These are phyloP conservation scores for Cygnus buccinator DNA, from an alignment of 2,113 vertebrate species.

Conservation along the genomic window DNA sequence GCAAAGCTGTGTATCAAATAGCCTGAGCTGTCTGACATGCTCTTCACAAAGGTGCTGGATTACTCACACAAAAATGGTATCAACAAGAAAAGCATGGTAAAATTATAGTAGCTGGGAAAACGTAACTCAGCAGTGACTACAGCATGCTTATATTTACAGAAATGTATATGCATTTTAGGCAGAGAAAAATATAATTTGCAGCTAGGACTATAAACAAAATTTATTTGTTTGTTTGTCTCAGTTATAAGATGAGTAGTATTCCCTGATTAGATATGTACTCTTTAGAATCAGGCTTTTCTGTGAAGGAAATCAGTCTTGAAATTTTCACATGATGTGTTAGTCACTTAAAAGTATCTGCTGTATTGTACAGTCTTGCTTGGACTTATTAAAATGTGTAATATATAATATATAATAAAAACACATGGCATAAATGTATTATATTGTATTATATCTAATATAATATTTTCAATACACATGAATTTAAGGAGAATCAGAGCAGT, in stretches of 20 bases:
- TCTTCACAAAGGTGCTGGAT: background rate
- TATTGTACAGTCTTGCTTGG: background rate
- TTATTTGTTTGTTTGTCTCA: background rate
- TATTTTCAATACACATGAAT: background rate
- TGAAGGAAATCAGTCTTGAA: background rate
- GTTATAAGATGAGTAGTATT: background rate
- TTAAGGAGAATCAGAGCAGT: background rate
- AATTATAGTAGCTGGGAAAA: background rate
- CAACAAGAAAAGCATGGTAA: background rate
- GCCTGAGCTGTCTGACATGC: background rate
- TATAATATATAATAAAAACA: background rate
- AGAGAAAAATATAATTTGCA: background rate
- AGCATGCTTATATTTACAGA: rapidly evolving
- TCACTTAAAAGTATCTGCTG: background rate
- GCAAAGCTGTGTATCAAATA: background rate
- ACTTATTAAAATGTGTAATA: background rate
- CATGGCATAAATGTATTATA: background rate
- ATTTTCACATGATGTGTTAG: background rate
- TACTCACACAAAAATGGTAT: background rate
- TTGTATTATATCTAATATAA: background rate
- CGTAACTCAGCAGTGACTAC: background rate
- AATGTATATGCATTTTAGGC: background rate
- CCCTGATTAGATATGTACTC: background rate
- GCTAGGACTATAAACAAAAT: background rate
- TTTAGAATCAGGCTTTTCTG: background rate